These are phyloP conservation scores for Amphipoea lucens DNA, from an alignment of 2,888 invertebrate genomes.

Conservation along the genomic window DNA sequence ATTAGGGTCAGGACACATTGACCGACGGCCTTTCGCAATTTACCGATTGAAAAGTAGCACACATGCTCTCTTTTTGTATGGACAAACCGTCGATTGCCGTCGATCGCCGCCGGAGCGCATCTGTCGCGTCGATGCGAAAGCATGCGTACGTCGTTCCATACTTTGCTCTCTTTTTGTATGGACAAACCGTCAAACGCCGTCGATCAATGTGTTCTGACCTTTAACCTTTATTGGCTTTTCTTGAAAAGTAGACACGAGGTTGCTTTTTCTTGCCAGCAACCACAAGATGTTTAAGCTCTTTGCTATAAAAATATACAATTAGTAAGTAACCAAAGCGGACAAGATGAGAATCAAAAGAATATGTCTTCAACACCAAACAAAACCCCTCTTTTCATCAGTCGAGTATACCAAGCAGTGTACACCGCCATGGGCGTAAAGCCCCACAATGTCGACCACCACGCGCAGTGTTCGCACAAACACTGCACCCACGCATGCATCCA, in stretches of 20 bases:
- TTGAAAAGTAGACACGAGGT: neutral
- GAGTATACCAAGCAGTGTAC: conserved; percentile 66
- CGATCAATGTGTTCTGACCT: no score
- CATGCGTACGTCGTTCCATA: no score
- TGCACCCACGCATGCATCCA: conserved; percentile 84
- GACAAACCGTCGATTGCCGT: no score
- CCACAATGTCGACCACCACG: conserved; percentile 69
- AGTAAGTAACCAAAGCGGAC: neutral
- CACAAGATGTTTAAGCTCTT: neutral
- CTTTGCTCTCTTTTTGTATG: no score
- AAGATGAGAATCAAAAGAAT: neutral
- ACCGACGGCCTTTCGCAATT: no score
- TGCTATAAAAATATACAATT: neutral
- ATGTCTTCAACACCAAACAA: neutral
- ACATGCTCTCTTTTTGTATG: no score
- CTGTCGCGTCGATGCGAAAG: no score
- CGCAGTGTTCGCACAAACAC: conserved; percentile 63
- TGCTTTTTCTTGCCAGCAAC: no score
- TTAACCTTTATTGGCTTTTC: neutral
- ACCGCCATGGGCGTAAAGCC: conserved; percentile 61
- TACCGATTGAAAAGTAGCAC: no score
- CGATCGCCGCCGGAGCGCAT: no score
- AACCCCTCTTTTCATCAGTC: conserved; percentile 13
- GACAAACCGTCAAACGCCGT: no score
- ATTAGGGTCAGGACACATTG: neutral